Percentiles rank a stretch among this genome's conserved stretches.
phyloP scores from a whole-genome alignment of 2,888 invertebrate genomes.

The Horisme vitalbata region DNA sequence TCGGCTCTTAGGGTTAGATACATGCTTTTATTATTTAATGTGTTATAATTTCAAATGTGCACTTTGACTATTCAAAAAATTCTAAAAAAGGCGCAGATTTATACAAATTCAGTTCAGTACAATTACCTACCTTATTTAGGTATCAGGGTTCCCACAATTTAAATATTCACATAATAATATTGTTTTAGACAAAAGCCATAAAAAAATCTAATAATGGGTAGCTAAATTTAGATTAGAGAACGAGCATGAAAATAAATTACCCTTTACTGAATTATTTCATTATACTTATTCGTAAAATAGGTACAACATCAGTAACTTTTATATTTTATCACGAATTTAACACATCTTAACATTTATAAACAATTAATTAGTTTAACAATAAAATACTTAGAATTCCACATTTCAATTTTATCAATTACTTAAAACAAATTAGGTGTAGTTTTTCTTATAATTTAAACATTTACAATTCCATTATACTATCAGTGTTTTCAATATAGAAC shows the following conservation, averaged over 20 bases:
- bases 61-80: constrained; percentile 38
- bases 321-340: constrained; percentile 73
- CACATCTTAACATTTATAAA: constrained; percentile 69
- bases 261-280: constrained; percentile 39
- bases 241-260: constrained; percentile 34
- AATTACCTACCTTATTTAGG: too few species aligned
- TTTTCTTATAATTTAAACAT: constrained; percentile 35
- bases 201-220: too few species aligned
- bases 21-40: constrained; percentile 42
- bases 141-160: too few species aligned
- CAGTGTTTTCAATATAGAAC: constrained; percentile 44
- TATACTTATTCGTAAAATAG: constrained; percentile 40
- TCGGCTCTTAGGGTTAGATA: constrained; percentile 49
- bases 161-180: too few species aligned
- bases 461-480: constrained; percentile 54
- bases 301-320: constrained; percentile 58
- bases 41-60: constrained; percentile 53
- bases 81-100: background rate
- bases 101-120: too few species aligned
- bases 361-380: constrained; percentile 66
- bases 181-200: too few species aligned
- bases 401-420: constrained; percentile 54
- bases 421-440: constrained; percentile 47
- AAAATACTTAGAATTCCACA: constrained; percentile 67
- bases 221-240: constrained; percentile 2